Evolutionary conservation across 2,888 invertebrate genomes (phyloP), one percentile per base, ranked within the genome.

Genomic region (Allolobophora icterica): DNA sequence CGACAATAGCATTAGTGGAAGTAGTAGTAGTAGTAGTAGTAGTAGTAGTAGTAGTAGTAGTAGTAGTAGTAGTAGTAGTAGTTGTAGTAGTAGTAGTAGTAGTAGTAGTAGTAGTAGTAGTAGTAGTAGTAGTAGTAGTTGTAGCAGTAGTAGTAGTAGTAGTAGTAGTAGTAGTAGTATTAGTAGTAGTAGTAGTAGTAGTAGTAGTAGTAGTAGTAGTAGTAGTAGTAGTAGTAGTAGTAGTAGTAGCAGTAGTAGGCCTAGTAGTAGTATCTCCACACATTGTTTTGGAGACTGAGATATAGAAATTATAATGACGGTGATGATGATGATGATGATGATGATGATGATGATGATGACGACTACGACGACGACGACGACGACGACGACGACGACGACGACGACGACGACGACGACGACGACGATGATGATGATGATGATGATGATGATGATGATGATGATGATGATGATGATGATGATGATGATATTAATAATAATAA

Each of bases 51-150:
- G 83, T 90, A 90, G 71, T 84, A 84, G 84, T 90, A 90, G 90
- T 84, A 84, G 90, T 90, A 90, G 90, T 84, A 84, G 90, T 90
- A 90, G 90, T 84, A 84, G 84, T 90, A 90, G 90, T 84, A 84
- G 90, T 90, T 84, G 90, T 35, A 84, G 90, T 84, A 90, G 90
- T 35, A 84, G 90, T 90, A 90, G 90, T 84, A 84, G 90, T 90
- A 90, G 90, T 84, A 84, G 90, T 90, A 90, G 90, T 84, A 84
- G 90, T 90, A 90, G 90, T 84, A 84, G 90, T 84, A 90, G 90
- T 30, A n/a, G n/a, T n/a, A n/a, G n/a, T n/a, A n/a, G n/a, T n/a
- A n/a, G n/a, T n/a, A n/a, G n/a, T n/a, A n/a, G n/a, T n/a, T n/a
- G n/a, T n/a, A n/a, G n/a, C n/a, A n/a, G n/a, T n/a, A n/a, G n/a